phyloP scores from a whole-genome alignment of 2,113 vertebrate species.

The Psittacula cyanocephala region DNA sequence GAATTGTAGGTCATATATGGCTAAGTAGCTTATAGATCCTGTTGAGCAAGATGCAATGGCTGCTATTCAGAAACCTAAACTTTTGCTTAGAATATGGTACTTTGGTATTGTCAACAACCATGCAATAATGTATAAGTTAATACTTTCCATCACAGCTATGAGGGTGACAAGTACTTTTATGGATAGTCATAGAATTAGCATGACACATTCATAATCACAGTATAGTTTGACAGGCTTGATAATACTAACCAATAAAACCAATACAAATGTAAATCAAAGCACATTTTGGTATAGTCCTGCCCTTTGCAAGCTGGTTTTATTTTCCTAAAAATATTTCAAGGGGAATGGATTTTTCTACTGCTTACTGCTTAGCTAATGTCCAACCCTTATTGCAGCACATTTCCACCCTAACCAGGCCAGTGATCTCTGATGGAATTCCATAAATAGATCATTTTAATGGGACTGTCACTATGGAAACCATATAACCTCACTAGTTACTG shows the following conservation, averaged over 20 bases:
- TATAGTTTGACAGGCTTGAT: background rate
- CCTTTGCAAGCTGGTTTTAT: background rate
- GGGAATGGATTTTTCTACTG: background rate
- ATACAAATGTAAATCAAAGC: background rate
- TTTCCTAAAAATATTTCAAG: background rate
- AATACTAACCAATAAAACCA: background rate
- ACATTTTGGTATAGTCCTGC: background rate
- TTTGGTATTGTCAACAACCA: background rate
- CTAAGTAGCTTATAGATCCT: background rate
- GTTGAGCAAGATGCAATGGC: background rate
- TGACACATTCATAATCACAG: background rate
- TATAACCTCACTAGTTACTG: background rate
- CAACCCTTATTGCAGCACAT: background rate
- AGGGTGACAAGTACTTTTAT: background rate
- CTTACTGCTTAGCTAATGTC: background rate
- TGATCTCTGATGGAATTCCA: conserved; percentile 50
- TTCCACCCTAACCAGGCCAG: background rate
- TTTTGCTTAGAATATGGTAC: background rate
- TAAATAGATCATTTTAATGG: conserved; percentile 39
- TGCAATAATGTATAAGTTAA: background rate
- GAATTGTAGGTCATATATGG: background rate
- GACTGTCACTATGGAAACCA: conserved; percentile 61
- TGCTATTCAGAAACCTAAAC: background rate
- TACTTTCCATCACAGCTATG: background rate
- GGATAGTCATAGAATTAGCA: background rate